Evolutionary conservation across 2,797 vertebrate species (phyloP), one percentile per base, ranked within the genome.

Genomic region (Oryzias dopingdopingensis): DNA sequence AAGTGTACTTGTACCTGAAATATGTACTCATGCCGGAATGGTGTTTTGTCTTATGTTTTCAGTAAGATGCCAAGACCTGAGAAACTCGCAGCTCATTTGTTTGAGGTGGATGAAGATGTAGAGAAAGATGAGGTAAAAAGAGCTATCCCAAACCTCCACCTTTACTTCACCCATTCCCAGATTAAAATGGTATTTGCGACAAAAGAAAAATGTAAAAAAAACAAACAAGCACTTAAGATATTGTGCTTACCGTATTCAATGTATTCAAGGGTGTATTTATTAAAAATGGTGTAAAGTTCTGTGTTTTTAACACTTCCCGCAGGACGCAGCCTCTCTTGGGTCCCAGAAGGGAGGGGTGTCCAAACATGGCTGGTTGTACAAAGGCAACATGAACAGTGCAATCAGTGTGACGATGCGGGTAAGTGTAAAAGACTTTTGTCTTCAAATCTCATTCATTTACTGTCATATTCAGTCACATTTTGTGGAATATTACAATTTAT

Each of bases 341-440:
- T 96, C 96, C 67, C 97, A 97, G 89, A 99, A 95, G 82, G 97
- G 95, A 32, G 97, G 96, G 15, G 93, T 99, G 77, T 97, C 95
- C 26, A 99, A 96, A 80, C 96, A 98, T 4, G 96, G 97, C 77
- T 99, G 97, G 97, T 89, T 99, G 23, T 94, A 96, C 88, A 99
- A 99, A 90, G 96, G 96, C 89, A 99, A 99, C 85, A 94, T 99
- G 94, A 99, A 99, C 80, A 97, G 95, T 55, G 95, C 96, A 2
- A 98, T 99, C 84, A 99, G 96, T 48, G 97, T 99, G 49, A 99
- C 96, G 7, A 99, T 99, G 97, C 90, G 96, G 90, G 97, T 99
- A 77, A 83, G 94, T 74, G 14, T 29, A 29, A 29, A 29, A 6
- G 5, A 6, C 26, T 4, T 37, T 12, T 37, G 32, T 37, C 10